These are phyloP conservation scores for Acleris literana DNA, from an alignment of 2,888 invertebrate genomes.

Conservation along the genomic window DNA sequence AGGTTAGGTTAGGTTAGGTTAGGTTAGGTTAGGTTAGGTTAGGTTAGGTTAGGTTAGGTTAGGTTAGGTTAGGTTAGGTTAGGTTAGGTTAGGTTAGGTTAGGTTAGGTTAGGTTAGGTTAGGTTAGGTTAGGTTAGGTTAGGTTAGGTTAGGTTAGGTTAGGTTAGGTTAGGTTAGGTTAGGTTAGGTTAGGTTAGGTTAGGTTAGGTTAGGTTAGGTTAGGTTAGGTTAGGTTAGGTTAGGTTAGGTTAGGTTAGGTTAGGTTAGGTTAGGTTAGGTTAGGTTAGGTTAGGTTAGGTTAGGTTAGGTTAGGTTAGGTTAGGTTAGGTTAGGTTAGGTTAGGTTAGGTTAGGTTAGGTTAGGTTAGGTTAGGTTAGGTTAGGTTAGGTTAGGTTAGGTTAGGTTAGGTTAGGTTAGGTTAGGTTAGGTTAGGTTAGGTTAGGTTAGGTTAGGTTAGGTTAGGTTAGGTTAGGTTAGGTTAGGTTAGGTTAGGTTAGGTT, in stretches of 20 bases:
- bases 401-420: slow-evolving; percentile 1
- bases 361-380: slow-evolving; percentile 1
- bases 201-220: slow-evolving; percentile 1
- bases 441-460: slow-evolving; percentile 1
- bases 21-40: slow-evolving; percentile 1
- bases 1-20: too few relatives aligned
- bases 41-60: slow-evolving; percentile 1
- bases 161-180: slow-evolving; percentile 1
- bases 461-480: slow-evolving; percentile 1
- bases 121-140: slow-evolving; percentile 1
- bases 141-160: slow-evolving; percentile 1
- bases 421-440: slow-evolving; percentile 1
- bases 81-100: slow-evolving; percentile 1
- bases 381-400: slow-evolving; percentile 1
- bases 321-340: slow-evolving; percentile 1
- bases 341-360: slow-evolving; percentile 1
- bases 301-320: slow-evolving; percentile 1
- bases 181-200: slow-evolving; percentile 1
- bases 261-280: slow-evolving; percentile 1
- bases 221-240: slow-evolving; percentile 1
- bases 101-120: slow-evolving; percentile 1
- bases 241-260: slow-evolving; percentile 1
- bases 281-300: slow-evolving; percentile 1
- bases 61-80: slow-evolving; percentile 1
- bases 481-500: slow-evolving; percentile 1